Conservation (phyloP, 2,113 vertebrate genomes). For the Mesembrinibis cayennensis region DNA sequence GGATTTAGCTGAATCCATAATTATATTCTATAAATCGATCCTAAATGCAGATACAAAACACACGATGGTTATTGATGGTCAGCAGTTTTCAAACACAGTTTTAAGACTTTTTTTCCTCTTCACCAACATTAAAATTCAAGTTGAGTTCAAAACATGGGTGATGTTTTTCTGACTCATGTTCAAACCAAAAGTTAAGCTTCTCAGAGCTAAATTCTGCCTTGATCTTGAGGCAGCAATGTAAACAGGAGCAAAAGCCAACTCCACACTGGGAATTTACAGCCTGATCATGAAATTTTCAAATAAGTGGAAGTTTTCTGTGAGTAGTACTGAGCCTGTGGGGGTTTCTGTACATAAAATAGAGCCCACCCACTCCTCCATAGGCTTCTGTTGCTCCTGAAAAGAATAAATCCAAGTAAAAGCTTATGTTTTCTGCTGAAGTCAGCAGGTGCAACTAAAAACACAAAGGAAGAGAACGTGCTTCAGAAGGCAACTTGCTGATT, state of each 20-base stretch:
- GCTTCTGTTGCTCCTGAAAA: not conserved
- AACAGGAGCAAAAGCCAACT: rapidly evolving
- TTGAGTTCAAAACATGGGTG: rapidly evolving
- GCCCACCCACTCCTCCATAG: not conserved
- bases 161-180: not conserved
- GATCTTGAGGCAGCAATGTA: rapidly evolving
- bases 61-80: not conserved
- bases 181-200: not conserved
- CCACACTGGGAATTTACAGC: not conserved
- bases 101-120: not conserved
- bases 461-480: not conserved
- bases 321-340: not conserved
- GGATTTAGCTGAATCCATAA: not conserved
- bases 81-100: not conserved
- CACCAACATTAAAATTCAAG: not conserved
- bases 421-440: not conserved
- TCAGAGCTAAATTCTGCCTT: not conserved
- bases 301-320: rapidly evolving
- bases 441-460: rapidly evolving
- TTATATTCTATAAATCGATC: not conserved
- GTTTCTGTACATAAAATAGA: not conserved
- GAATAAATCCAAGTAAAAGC: not conserved
- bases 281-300: no score
- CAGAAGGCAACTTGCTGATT: not conserved
- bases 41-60: not conserved